Evolutionary conservation across 2,797 vertebrate species (phyloP).

Genomic region (Schizopygopsis malacanthus): DNA sequence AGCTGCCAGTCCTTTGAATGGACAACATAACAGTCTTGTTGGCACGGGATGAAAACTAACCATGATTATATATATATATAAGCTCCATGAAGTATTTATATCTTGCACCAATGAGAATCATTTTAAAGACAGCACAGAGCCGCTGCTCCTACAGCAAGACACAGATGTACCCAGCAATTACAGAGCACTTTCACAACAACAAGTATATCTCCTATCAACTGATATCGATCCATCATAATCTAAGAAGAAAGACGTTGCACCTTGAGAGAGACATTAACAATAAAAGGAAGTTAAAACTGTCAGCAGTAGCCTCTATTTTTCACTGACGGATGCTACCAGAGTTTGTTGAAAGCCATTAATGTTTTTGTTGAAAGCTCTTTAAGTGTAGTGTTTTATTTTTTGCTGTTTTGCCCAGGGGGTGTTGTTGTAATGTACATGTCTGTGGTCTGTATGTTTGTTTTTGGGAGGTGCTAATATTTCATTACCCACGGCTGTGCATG

Average conservation of each 20-base stretch:
- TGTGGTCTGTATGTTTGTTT: constrained; percentile 47
- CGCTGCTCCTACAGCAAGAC: neutral
- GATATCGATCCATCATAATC: constrained; percentile 19
- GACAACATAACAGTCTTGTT: neutral
- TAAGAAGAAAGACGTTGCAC: neutral
- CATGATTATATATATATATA: constrained; percentile 2
- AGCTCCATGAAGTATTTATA: constrained; percentile 29
- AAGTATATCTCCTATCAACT: neutral
- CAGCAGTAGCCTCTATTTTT: neutral
- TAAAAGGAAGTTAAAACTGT: constrained; percentile 8
- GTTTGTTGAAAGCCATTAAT: constrained; percentile 2
- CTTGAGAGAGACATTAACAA: constrained; percentile 2
- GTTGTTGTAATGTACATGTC: constrained; percentile 2
- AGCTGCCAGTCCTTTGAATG: constrained; percentile 22
- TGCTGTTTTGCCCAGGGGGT: constrained; percentile 7
- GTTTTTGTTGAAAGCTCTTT: constrained; percentile 10
- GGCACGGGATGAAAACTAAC: constrained; percentile 15
- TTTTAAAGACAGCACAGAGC: constrained; percentile 4
- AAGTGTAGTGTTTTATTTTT: neutral
- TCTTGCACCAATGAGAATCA: neutral
- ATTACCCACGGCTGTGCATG: constrained; percentile 31
- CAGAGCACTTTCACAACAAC: neutral
- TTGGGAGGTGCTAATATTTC: constrained; percentile 29
- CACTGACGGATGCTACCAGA: constrained; percentile 1
- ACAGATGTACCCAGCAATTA: neutral